phyloP scores from a whole-genome alignment of 2,113 vertebrate genomes.

The Pelecanus crispus region DNA sequence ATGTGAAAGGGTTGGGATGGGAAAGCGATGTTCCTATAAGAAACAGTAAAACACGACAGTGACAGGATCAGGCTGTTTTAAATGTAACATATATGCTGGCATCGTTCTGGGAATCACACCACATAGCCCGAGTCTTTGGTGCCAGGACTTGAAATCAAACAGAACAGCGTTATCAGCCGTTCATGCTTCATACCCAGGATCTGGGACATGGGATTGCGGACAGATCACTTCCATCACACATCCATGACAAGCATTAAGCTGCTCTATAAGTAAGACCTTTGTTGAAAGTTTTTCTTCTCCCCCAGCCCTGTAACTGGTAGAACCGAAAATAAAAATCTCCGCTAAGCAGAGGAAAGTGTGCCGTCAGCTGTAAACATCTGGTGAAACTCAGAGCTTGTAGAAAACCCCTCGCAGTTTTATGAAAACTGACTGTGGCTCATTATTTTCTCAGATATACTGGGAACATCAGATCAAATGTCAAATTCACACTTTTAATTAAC shows the following conservation, averaged over 20 bases:
- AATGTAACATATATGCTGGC: not conserved
- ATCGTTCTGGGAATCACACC: not conserved
- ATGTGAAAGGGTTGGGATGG: not conserved
- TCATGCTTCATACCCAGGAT: not conserved
- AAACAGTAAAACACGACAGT: not conserved
- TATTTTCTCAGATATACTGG: not conserved
- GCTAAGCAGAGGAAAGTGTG: not conserved
- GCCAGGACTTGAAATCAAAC: not conserved
- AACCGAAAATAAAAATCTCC: not conserved
- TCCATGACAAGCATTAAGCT: conserved; percentile 20
- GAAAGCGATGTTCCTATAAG: not conserved
- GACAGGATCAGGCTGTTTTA: not conserved
- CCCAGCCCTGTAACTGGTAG: not conserved
- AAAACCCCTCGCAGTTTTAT: conserved; percentile 15
- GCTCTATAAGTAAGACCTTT: not conserved
- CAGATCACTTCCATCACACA: conserved; percentile 42
- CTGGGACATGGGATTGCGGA: not conserved
- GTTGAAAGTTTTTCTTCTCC: not conserved
- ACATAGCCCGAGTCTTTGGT: not conserved
- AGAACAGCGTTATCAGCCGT: not conserved
- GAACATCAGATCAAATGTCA: not conserved
- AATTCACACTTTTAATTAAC: conserved; percentile 4
- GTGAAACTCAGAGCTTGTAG: conserved; percentile 14
- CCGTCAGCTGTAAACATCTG: conserved; percentile 65
- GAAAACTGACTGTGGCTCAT: not conserved